These are phyloP conservation scores for Phodopus roborovskii DNA, from an alignment of 2,113 vertebrate species.

Conservation along the genomic window DNA sequence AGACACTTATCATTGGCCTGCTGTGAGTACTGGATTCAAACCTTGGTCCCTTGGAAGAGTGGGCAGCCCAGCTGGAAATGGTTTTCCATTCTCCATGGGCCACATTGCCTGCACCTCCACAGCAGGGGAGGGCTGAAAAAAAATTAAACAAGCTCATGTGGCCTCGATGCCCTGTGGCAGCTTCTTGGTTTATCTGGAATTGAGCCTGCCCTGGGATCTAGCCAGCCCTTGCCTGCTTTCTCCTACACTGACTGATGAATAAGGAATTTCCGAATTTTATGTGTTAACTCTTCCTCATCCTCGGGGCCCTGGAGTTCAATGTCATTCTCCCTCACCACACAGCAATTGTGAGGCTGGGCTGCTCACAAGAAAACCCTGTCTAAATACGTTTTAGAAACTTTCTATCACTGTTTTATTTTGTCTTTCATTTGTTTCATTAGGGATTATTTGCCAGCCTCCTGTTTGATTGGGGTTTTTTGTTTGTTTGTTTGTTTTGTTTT, in stretches of 20 bases:
- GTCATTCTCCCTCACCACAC: not conserved
- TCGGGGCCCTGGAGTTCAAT: not conserved
- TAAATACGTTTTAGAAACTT: not conserved
- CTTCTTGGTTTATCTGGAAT: not conserved
- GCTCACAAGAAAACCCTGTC: no score
- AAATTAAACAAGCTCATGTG: not conserved
- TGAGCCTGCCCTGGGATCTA: no score
- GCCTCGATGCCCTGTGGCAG: not conserved
- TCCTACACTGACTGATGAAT: not conserved
- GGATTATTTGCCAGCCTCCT: not conserved
- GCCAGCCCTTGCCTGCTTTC: not conserved
- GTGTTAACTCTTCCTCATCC: not conserved
- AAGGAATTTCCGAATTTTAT: not conserved
- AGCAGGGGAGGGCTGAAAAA: not conserved
- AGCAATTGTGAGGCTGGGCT: not conserved
- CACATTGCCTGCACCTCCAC: not conserved
- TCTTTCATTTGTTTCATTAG: not conserved
- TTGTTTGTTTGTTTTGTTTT: not conserved
- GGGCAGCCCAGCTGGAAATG: not conserved
- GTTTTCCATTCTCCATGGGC: not conserved
- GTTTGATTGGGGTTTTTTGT: not conserved
- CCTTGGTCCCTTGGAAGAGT: not conserved
- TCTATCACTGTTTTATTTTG: no score
- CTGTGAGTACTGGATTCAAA: not conserved
- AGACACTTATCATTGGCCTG: not conserved